A percentile compares a stretch with the other conserved stretches of the same genome.
Conservation (phyloP, 2,797 vertebrate species). For the Cynodonichthys magdalenae region DNA sequence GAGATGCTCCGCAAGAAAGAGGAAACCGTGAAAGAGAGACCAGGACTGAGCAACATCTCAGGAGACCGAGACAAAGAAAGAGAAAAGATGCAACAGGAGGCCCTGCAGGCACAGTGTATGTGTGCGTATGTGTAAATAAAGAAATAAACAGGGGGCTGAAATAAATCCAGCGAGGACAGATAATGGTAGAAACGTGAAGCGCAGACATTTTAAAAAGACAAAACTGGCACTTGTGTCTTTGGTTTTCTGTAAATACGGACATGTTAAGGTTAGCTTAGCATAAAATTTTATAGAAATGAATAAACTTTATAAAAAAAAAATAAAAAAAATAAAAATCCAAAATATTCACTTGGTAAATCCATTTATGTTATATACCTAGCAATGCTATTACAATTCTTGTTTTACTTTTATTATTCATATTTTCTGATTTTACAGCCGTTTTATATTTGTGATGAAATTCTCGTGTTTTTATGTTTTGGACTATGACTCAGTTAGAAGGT, state of each 20-base stretch:
- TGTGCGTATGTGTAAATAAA: constrained; percentile 4
- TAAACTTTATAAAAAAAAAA: no score
- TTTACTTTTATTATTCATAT: no score
- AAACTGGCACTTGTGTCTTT: neutral
- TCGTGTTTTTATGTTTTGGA: no score
- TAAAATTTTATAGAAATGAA: no score
- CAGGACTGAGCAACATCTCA: constrained; percentile 11
- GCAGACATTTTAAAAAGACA: neutral
- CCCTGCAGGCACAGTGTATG: constrained; percentile 15
- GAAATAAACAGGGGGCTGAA: neutral
- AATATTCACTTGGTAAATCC: no score
- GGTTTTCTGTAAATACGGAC: neutral
- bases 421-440: no score
- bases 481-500: no score
- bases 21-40: constrained; percentile 28
- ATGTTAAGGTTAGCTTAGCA: neutral
- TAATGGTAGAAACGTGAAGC: neutral
- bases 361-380: no score
- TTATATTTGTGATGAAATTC: no score
- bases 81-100: constrained; percentile 5
- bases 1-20: constrained; percentile 48
- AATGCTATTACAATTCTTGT: no score
- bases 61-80: constrained; percentile 15
- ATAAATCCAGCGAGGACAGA: neutral
- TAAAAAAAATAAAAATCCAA: no score